These are phyloP conservation scores for Bungarus multicinctus DNA, from an alignment of 2,113 vertebrate species.

Conservation along the genomic window DNA sequence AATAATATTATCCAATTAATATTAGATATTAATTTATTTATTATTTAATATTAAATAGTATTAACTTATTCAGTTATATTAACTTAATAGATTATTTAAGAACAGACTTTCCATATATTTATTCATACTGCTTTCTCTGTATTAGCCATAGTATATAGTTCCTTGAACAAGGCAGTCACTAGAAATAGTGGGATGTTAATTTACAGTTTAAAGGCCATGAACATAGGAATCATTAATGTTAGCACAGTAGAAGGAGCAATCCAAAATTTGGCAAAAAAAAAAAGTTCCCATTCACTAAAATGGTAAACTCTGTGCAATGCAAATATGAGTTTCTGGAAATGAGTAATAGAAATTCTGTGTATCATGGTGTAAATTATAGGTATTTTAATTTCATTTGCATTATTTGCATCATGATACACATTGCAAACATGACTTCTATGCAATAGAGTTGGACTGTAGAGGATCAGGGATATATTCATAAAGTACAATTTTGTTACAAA, in stretches of 20 bases:
- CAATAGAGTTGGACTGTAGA: neutral
- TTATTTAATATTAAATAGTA: too few relatives aligned
- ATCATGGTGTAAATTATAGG: neutral
- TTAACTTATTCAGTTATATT: too few relatives aligned
- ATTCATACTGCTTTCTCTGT: neutral
- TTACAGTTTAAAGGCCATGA: neutral
- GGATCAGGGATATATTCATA: neutral
- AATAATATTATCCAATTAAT: neutral
- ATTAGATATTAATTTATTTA: too few relatives aligned
- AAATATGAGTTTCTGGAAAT: neutral
- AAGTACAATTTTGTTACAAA: neutral
- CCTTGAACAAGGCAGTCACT: neutral
- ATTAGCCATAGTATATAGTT: neutral
- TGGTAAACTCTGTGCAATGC: neutral
- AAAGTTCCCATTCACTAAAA: neutral
- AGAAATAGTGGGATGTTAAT: neutral
- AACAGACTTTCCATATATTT: neutral
- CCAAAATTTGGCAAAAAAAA: neutral
- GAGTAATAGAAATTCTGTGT: neutral
- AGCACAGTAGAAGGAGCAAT: neutral
- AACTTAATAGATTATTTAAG: neutral
- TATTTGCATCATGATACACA: neutral
- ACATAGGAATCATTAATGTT: neutral
- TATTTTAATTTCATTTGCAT: neutral
- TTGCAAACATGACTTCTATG: neutral